phyloP scores from a whole-genome alignment of 1,140 invertebrate species.

The Octopus sinensis region DNA sequence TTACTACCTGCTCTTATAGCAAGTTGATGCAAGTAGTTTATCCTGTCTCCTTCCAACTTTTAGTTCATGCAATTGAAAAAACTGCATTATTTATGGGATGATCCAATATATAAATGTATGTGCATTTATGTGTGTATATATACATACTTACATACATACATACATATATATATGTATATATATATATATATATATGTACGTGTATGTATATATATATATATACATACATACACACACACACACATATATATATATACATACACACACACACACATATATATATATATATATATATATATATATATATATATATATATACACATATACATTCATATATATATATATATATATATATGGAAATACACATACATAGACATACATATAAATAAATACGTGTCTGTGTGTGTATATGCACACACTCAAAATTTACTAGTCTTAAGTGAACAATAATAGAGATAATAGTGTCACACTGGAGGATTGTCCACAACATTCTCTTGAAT shows the following conservation, averaged over 20 bases:
- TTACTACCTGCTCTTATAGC: too few species aligned
- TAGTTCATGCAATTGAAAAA: too few species aligned
- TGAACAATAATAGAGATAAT: too few species aligned
- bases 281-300: slow-evolving; percentile 2
- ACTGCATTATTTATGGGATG: too few species aligned
- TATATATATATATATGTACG: neutral
- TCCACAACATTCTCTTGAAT: too few species aligned
- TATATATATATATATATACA: neutral
- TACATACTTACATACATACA: neutral
- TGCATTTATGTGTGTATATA: neutral
- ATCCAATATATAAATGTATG: too few species aligned
- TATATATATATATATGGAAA: neutral
- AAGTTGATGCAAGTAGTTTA: too few species aligned
- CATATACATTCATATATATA: neutral
- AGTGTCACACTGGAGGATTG: too few species aligned
- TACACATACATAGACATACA: neutral
- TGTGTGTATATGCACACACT: too few species aligned
- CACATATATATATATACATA: neutral
- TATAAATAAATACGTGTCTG: too few species aligned
- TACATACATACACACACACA: neutral
- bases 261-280: neutral
- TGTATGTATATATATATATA: neutral
- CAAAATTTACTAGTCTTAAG: too few species aligned
- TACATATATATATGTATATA: neutral
- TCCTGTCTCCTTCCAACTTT: too few species aligned